A percentile compares a stretch with the other conserved stretches of the same genome.
Evolutionary conservation across 2,888 invertebrate genomes (phyloP).

Genomic region (Asteroscopus sphinx): DNA sequence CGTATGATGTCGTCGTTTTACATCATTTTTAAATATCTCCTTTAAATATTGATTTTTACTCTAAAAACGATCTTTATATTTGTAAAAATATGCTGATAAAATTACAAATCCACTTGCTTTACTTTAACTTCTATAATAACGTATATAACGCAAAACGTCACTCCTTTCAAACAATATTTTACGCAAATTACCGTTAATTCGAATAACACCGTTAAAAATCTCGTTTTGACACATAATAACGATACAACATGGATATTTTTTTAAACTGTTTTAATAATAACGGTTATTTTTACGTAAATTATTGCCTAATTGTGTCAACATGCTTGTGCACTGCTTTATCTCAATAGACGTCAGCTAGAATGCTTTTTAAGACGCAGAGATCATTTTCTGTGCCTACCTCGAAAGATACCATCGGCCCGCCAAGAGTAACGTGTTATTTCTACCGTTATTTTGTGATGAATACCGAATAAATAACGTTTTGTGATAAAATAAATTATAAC

Average conservation of each 20-base stretch:
- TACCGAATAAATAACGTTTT: conserved; percentile 16
- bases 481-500: conserved; percentile 11
- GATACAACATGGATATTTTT: too few species aligned
- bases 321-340: conserved; percentile 72
- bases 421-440: conserved; percentile 76
- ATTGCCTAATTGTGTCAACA: conserved; percentile 49
- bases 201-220: neutral
- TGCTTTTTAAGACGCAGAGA: conserved; percentile 97
- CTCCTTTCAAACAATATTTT: conserved; percentile 36
- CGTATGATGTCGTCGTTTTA: too few species aligned
- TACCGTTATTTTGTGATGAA: conserved; percentile 23
- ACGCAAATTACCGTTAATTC: conserved; percentile 19
- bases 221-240: neutral
- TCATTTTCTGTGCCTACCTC: conserved; percentile 98
- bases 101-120: neutral
- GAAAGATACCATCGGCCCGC: conserved; percentile 91
- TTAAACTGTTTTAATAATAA: neutral
- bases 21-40: too few species aligned
- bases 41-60: too few species aligned
- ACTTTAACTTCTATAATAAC: conserved; percentile 15
- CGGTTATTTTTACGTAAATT: conserved; percentile 50
- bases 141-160: conserved; percentile 45
- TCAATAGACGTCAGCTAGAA: conserved; percentile 90
- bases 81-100: too few species aligned
- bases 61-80: too few species aligned